These are phyloP conservation scores for Epinephelus malabaricus DNA, from an alignment of 2,797 vertebrate species.

Conservation along the genomic window DNA sequence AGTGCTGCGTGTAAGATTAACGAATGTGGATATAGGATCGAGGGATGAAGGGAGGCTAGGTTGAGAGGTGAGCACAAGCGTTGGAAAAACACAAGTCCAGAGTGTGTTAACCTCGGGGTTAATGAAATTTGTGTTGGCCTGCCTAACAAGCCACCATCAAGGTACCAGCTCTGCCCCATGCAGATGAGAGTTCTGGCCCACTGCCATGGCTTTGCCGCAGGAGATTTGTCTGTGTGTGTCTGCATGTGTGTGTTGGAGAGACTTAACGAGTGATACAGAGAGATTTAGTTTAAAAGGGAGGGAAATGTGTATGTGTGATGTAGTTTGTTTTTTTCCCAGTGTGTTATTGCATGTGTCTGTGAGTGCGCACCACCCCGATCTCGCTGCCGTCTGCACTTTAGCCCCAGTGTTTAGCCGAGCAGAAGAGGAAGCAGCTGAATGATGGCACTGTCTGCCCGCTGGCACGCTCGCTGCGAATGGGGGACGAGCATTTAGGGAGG, in stretches of 20 bases:
- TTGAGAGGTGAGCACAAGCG: constrained; percentile 20
- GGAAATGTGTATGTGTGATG: constrained; percentile 36
- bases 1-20: constrained; percentile 29
- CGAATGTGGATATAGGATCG: constrained; percentile 24
- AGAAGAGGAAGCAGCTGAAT: constrained; percentile 82
- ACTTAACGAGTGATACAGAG: constrained; percentile 37
- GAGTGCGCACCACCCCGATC: constrained; percentile 52
- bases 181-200: constrained; percentile 73
- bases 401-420: constrained; percentile 72
- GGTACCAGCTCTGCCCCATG: constrained; percentile 70
- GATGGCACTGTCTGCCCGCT: constrained; percentile 77
- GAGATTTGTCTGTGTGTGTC: constrained; percentile 54
- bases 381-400: constrained; percentile 73
- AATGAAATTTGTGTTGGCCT: constrained; percentile 80
- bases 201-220: constrained; percentile 67
- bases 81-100: constrained; percentile 39
- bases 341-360: constrained; percentile 47
- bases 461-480: constrained; percentile 62
- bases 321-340: constrained; percentile 34
- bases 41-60: constrained; percentile 4
- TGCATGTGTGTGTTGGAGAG: background rate
- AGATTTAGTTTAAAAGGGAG: constrained; percentile 54
- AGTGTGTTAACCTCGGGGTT: constrained; percentile 75
- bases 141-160: constrained; percentile 75
- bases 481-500: constrained; percentile 35